phyloP scores from a whole-genome alignment of 2,888 invertebrate species.

The Idaea straminata region DNA sequence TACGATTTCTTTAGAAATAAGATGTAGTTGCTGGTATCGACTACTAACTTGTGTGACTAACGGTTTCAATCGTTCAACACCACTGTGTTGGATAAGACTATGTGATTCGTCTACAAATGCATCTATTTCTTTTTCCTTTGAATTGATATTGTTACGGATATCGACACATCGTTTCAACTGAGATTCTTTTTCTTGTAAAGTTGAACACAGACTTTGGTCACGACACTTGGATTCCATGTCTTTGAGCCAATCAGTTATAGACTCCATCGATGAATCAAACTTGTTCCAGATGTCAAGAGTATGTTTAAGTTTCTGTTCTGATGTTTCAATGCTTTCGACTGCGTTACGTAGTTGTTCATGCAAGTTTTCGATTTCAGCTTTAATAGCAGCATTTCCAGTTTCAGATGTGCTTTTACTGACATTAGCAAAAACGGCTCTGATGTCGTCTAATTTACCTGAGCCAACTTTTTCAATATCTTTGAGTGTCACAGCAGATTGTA shows the following conservation, averaged over 20 bases:
- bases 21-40: conserved; percentile 89
- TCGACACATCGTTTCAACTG: conserved; percentile 86
- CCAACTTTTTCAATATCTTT: conserved; percentile 84
- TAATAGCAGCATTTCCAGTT: conserved; percentile 86
- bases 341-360: conserved; percentile 84
- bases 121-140: conserved; percentile 92
- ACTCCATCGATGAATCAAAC: conserved; percentile 90
- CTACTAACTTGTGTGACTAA: conserved; percentile 94
- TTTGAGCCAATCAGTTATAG: conserved; percentile 92
- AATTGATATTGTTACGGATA: conserved; percentile 86
- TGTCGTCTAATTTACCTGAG: conserved; percentile 82
- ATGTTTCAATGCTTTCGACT: conserved; percentile 83
- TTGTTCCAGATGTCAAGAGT: conserved; percentile 91
- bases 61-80: conserved; percentile 91
- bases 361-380: conserved; percentile 86
- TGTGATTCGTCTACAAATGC: conserved; percentile 94
- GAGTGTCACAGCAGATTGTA: conserved; percentile 82
- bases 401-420: conserved; percentile 90
- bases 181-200: conserved; percentile 88
- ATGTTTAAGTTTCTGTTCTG: conserved; percentile 86
- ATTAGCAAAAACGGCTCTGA: conserved; percentile 82
- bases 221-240: conserved; percentile 90
- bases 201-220: conserved; percentile 91
- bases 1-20: conserved; percentile 91
- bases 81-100: conserved; percentile 89